Conservation (phyloP, 2,888 invertebrate species). For the Nephrotoma flavescens region DNA sequence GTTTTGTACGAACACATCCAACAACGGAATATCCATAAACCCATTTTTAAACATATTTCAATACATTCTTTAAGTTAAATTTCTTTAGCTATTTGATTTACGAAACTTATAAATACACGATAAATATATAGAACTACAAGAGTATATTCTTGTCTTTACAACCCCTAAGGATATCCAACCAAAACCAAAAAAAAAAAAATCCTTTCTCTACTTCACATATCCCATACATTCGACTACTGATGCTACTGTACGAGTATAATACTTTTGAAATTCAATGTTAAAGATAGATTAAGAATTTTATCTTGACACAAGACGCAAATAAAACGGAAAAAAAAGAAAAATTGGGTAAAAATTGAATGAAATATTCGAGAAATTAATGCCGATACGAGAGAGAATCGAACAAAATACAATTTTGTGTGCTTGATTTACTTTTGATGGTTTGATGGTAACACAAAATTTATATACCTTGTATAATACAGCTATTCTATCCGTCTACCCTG, state of each 20-base stretch:
- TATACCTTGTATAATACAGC: neutral
- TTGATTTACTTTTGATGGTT: neutral
- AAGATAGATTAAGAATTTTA: neutral
- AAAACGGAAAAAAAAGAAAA: neutral
- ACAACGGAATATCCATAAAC: neutral
- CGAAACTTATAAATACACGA: neutral
- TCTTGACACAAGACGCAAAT: neutral
- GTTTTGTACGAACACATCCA: neutral
- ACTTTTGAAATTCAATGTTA: neutral
- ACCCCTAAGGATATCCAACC: neutral
- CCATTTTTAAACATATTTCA: neutral
- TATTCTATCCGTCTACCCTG: neutral
- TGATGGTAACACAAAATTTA: neutral
- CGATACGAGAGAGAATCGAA: neutral
- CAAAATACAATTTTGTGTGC: neutral
- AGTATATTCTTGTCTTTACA: neutral
- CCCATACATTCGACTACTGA: too few relatives aligned
- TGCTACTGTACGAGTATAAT: neutral
- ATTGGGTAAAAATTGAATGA: neutral
- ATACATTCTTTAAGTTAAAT: neutral
- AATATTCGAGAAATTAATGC: neutral
- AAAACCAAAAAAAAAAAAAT: neutral
- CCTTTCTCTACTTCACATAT: neutral
- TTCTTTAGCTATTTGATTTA: neutral
- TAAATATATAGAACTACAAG: neutral